Conservation (phyloP, 2,113 vertebrate species). For the Nothobranchius furzeri region DNA sequence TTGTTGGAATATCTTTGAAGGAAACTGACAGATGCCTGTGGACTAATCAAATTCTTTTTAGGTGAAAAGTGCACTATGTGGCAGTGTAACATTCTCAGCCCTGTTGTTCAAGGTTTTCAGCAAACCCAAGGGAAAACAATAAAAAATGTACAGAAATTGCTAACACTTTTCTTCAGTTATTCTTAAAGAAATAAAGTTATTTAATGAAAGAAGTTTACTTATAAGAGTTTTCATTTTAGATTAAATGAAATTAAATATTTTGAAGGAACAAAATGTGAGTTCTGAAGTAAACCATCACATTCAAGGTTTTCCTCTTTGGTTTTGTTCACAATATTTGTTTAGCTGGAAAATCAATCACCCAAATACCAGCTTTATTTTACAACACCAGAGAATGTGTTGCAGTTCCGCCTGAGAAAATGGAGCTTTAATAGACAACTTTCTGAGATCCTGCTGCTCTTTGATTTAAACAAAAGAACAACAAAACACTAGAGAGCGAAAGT, state of each 20-base stretch:
- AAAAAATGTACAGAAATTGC: conserved; percentile 84
- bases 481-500: not conserved
- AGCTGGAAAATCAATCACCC: conserved; percentile 4
- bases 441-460: not conserved
- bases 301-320: not conserved
- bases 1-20: conserved; percentile 65
- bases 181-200: conserved; percentile 86
- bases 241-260: not conserved
- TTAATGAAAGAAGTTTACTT: conserved; percentile 75
- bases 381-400: not conserved
- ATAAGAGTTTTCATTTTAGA: not conserved
- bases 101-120: conserved; percentile 74
- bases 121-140: conserved; percentile 75
- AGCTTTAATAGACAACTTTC: not conserved
- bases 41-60: conserved; percentile 77
- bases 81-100: conserved; percentile 77
- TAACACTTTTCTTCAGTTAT: conserved; percentile 82
- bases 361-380: not conserved
- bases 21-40: conserved; percentile 75
- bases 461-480: not conserved
- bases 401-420: not conserved
- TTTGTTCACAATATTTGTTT: conserved; percentile 5
- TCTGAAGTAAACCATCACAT: not conserved
- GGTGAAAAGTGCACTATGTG: conserved; percentile 78
- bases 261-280: not conserved